phyloP scores from a whole-genome alignment of 2,888 invertebrate species.

The Plebejus melissa region DNA sequence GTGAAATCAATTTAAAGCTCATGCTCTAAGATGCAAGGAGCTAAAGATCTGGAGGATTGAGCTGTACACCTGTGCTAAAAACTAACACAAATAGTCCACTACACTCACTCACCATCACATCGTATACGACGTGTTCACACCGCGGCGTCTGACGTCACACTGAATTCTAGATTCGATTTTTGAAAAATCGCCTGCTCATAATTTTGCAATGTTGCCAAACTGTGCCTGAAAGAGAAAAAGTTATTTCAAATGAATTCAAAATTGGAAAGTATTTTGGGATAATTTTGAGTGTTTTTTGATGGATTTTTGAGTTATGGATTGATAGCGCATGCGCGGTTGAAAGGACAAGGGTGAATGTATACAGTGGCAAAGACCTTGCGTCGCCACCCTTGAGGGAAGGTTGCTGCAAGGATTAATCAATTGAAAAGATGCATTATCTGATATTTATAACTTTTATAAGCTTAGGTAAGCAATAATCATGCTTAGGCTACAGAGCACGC shows the following conservation, averaged over 20 bases:
- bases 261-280: not conserved
- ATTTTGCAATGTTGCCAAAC: not conserved
- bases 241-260: not conserved
- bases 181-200: not conserved
- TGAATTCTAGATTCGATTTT: conserved; percentile 41
- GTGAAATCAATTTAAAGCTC: not conserved
- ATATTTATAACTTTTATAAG: conserved; percentile 9
- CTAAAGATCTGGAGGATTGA: conserved; percentile 4
- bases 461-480: not conserved
- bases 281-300: conserved; percentile 37
- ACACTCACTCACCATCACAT: conserved; percentile 72
- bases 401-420: conserved; percentile 28
- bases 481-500: not conserved
- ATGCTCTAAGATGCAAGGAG: not conserved
- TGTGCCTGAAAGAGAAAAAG: not conserved
- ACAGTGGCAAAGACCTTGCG: conserved; percentile 37
- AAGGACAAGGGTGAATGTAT: conserved; percentile 61
- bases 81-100: conserved; percentile 27
- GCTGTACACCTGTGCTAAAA: conserved; percentile 13
- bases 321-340: conserved; percentile 58
- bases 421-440: conserved; percentile 4
- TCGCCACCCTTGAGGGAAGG: conserved; percentile 34
- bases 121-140: conserved; percentile 53
- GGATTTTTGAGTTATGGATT: conserved; percentile 55
- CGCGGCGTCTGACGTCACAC: conserved; percentile 59